Percentiles rank a stretch among this genome's conserved stretches.
phyloP scores from a whole-genome alignment of 2,797 vertebrate species.

The Arctocebus calabarensis region DNA sequence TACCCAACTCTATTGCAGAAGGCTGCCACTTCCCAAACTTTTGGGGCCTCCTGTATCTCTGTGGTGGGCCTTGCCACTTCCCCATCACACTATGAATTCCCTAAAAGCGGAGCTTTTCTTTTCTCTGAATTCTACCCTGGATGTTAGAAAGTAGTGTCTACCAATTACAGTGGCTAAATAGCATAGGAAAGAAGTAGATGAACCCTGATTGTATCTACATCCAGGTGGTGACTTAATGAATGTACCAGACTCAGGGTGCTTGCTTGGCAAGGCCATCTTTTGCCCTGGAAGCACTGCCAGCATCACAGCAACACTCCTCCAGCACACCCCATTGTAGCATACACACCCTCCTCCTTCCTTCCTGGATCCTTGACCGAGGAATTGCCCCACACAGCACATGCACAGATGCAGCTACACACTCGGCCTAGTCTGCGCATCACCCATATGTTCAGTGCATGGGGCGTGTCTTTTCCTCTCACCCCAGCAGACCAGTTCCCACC shows the following conservation, averaged over 20 bases:
- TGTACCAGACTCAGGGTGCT: background rate
- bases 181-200: background rate
- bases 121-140: background rate
- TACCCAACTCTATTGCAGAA: background rate
- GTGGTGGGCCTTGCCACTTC: background rate
- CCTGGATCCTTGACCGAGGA: conserved; percentile 64
- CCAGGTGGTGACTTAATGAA: background rate
- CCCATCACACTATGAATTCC: background rate
- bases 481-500: background rate
- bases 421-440: background rate
- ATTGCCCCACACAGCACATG: background rate
- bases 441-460: background rate
- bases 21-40: background rate
- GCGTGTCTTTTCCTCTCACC: conserved; percentile 58
- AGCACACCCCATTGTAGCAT: background rate
- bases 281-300: background rate
- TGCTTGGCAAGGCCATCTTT: background rate
- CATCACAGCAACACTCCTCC: no score
- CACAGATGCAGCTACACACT: background rate
- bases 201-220: background rate
- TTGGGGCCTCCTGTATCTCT: background rate
- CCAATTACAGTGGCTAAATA: background rate
- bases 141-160: background rate
- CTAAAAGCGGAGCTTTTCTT: background rate
- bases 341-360: conserved; percentile 69